Evolutionary conservation across 2,888 invertebrate genomes (phyloP).

Genomic region (Tillus elongatus): DNA sequence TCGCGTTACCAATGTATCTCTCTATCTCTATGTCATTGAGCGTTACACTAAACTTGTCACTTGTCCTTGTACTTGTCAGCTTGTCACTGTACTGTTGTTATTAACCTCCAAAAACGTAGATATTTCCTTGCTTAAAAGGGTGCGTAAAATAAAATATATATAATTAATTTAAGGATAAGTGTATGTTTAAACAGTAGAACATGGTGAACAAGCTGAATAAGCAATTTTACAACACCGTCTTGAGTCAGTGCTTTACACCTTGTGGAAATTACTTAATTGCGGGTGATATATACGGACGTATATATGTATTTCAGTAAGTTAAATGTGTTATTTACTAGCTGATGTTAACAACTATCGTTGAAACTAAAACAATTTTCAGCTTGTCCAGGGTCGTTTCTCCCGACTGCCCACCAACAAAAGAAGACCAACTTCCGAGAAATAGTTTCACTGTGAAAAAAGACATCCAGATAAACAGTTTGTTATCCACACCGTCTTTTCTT

Average conservation of each 20-base stretch:
- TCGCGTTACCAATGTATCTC: too few species aligned
- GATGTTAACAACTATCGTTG: constrained; percentile 10
- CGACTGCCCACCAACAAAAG: constrained; percentile 45
- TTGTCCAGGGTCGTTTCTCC: constrained; percentile 54
- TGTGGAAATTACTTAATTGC: constrained; percentile 74
- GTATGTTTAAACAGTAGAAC: too few species aligned
- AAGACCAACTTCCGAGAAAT: constrained; percentile 54
- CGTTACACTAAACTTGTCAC: too few species aligned
- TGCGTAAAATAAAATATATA: too few species aligned
- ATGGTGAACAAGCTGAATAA: constrained; percentile 42
- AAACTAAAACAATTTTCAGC: constrained; percentile 45
- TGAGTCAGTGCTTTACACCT: constrained; percentile 73
- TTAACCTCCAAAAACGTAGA: too few species aligned
- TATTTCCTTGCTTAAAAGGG: too few species aligned
- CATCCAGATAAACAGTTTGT: constrained; percentile 59
- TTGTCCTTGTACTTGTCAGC: too few species aligned
- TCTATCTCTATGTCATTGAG: too few species aligned
- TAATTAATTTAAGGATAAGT: too few species aligned
- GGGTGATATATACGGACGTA: constrained; percentile 76
- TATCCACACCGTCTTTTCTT: constrained; percentile 56
- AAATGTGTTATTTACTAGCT: constrained; percentile 6
- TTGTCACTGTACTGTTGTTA: too few species aligned
- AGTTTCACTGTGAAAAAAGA: constrained; percentile 53
- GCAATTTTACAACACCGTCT: constrained; percentile 69
- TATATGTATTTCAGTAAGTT: constrained; percentile 73